Evolutionary conservation across 2,888 invertebrate genomes (phyloP).

Genomic region (Escarpia spicata): DNA sequence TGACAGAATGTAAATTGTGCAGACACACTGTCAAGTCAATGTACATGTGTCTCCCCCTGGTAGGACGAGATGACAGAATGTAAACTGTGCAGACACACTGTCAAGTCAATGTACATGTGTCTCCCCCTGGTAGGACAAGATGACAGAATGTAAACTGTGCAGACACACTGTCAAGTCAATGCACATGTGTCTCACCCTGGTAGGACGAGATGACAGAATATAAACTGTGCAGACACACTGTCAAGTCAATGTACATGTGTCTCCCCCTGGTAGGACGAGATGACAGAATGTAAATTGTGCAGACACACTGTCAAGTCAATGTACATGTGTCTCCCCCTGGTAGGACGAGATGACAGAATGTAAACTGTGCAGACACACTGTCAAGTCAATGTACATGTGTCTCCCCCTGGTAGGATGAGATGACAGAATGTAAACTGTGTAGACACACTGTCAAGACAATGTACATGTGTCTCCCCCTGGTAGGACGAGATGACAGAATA

Average conservation of each 20-base stretch:
- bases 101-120: background rate
- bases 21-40: background rate
- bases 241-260: background rate
- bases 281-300: too few relatives aligned
- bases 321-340: too few relatives aligned
- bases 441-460: too few relatives aligned
- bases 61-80: background rate
- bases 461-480: too few relatives aligned
- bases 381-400: too few relatives aligned
- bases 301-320: too few relatives aligned
- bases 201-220: background rate
- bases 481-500: too few relatives aligned
- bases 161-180: background rate
- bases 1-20: background rate
- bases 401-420: too few relatives aligned
- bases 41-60: background rate
- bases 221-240: background rate
- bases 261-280: too few relatives aligned
- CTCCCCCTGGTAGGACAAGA: background rate
- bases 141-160: background rate
- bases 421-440: too few relatives aligned
- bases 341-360: too few relatives aligned
- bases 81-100: background rate
- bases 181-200: background rate
- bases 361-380: too few relatives aligned